Conservation (phyloP, 2,888 invertebrate genomes). For the Xanthia togata region DNA sequence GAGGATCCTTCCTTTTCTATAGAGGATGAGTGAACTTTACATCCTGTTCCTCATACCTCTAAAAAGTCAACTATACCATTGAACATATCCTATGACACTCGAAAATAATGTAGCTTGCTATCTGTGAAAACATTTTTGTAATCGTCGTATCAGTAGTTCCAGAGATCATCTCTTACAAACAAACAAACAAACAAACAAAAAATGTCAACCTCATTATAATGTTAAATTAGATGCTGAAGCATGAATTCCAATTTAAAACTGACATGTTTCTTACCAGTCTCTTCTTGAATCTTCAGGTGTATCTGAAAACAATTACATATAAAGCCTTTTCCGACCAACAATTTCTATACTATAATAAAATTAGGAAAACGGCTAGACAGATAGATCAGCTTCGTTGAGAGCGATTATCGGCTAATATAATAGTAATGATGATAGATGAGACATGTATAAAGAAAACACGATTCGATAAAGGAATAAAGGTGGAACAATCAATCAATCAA, state of each 20-base stretch:
- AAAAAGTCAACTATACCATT: too few relatives aligned
- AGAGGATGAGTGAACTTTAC: too few relatives aligned
- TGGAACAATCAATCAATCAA: background rate
- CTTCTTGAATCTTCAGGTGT: background rate
- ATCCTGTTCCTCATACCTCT: too few relatives aligned
- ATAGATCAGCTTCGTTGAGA: background rate
- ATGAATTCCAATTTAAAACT: background rate
- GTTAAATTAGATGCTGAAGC: background rate
- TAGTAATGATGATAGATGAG: constrained; percentile 27
- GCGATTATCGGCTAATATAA: constrained; percentile 8
- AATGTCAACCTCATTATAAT: too few relatives aligned
- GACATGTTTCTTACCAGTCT: background rate
- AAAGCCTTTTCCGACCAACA: background rate
- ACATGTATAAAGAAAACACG: constrained; percentile 21
- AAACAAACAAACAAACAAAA: background rate
- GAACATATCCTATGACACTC: background rate
- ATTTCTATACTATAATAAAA: background rate
- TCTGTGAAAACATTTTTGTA: background rate
- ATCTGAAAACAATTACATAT: background rate
- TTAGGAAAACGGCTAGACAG: background rate
- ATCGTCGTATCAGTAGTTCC: background rate
- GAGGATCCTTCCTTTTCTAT: too few relatives aligned
- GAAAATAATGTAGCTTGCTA: background rate
- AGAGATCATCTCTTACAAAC: background rate
- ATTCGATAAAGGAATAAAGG: constrained; percentile 1